These are phyloP conservation scores for Octopus bimaculoides DNA, from an alignment of 1,140 invertebrate genomes.

Conservation along the genomic window DNA sequence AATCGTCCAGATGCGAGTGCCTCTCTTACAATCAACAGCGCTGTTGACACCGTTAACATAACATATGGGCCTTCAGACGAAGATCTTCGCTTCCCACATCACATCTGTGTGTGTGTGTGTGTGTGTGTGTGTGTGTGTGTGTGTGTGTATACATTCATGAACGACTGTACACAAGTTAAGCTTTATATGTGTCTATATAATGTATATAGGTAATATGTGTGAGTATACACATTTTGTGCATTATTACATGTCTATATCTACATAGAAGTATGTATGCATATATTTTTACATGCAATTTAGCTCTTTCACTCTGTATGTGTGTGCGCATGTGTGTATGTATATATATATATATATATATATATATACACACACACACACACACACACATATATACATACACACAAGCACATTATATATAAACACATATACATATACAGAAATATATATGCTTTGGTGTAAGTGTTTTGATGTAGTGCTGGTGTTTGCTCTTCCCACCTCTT, in stretches of 20 bases:
- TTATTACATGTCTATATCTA: too few species aligned
- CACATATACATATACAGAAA: background rate
- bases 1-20: too few species aligned
- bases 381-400: background rate
- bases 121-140: background rate
- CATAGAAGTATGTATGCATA: background rate
- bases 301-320: background rate
- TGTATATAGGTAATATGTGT: too few species aligned
- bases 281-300: background rate
- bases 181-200: too few species aligned
- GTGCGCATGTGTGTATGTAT: background rate
- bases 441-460: background rate
- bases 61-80: too few species aligned
- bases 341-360: slow-evolving; percentile 4
- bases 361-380: background rate
- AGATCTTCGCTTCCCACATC: background rate
- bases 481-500: too few species aligned
- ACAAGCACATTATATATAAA: background rate
- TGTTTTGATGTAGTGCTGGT: too few species aligned
- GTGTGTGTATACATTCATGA: background rate
- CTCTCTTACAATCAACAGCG: too few species aligned
- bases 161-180: too few species aligned
- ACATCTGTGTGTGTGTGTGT: background rate
- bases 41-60: too few species aligned
- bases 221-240: too few species aligned